Conservation (phyloP, 2,888 invertebrate genomes). For the Netelia virgata region DNA sequence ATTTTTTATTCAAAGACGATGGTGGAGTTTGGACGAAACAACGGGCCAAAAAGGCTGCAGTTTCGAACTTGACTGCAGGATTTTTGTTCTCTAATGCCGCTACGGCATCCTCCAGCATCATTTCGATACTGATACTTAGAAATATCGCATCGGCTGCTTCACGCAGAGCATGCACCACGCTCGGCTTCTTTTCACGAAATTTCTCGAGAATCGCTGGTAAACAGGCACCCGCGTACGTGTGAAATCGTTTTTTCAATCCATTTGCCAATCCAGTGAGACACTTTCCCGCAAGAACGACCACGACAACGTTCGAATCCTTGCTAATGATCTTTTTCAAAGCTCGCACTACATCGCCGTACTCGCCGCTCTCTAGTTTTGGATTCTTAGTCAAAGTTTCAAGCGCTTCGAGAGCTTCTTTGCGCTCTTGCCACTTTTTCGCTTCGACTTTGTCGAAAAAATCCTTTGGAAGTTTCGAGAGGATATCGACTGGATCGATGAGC, state of each 20-base stretch:
- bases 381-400: conserved; percentile 92
- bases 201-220: conserved; percentile 95
- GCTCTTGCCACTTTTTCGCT: conserved; percentile 98
- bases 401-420: conserved; percentile 95
- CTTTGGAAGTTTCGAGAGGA: conserved; percentile 96
- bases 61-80: conserved; percentile 95
- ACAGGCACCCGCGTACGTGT: conserved; percentile 92
- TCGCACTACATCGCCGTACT: conserved; percentile 95
- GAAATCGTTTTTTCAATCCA: conserved; percentile 95
- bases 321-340: conserved; percentile 95
- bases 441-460: conserved; percentile 98
- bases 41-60: conserved; percentile 93
- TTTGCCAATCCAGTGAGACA: conserved; percentile 93
- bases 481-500: conserved; percentile 95
- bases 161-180: conserved; percentile 93
- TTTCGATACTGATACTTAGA: conserved; percentile 91
- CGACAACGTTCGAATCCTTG: conserved; percentile 98
- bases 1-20: conserved; percentile 94
- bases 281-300: conserved; percentile 95
- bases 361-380: conserved; percentile 95
- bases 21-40: conserved; percentile 94
- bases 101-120: conserved; percentile 93
- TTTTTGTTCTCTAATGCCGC: conserved; percentile 96
- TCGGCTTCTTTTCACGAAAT: conserved; percentile 98
- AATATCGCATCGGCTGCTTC: conserved; percentile 97